phyloP scores from a whole-genome alignment of 2,113 vertebrate species.

The Catharus fuscescens region DNA sequence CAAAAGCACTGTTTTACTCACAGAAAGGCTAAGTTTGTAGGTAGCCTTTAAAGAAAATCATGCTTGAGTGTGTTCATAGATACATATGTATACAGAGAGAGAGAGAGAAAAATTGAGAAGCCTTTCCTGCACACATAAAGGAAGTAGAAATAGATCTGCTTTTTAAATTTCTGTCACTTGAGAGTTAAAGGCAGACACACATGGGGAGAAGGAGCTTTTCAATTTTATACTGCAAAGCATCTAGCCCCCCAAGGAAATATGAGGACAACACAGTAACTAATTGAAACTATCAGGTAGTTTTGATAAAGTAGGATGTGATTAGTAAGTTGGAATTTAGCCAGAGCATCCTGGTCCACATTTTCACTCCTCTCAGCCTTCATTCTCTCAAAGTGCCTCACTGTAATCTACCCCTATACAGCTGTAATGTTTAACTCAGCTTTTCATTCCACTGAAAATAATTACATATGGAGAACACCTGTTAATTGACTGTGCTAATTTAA shows the following conservation, averaged over 20 bases:
- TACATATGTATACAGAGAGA: neutral
- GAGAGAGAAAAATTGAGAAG: neutral
- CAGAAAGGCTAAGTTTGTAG: neutral
- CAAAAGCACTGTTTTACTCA: neutral
- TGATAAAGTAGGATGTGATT: constrained; percentile 14
- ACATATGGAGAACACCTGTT: constrained; percentile 48
- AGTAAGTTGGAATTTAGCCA: constrained; percentile 35
- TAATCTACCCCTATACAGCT: neutral
- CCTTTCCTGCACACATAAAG: neutral
- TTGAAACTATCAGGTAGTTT: constrained; percentile 22
- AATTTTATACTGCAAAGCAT: neutral
- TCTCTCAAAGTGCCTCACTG: neutral
- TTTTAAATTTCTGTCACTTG: neutral
- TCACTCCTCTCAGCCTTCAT: neutral
- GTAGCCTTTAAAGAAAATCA: neutral
- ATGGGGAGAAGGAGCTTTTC: neutral
- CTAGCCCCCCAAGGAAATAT: constrained; percentile 17
- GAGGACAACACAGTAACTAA: neutral
- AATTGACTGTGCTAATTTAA: constrained; percentile 60
- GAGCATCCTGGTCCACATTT: neutral
- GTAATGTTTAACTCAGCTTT: constrained; percentile 1
- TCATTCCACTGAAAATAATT: constrained; percentile 51
- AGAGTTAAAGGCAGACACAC: neutral
- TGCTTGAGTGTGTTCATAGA: neutral
- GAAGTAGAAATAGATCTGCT: neutral